phyloP scores from a whole-genome alignment of 2,797 vertebrate genomes.

The Muscicapa striata region DNA sequence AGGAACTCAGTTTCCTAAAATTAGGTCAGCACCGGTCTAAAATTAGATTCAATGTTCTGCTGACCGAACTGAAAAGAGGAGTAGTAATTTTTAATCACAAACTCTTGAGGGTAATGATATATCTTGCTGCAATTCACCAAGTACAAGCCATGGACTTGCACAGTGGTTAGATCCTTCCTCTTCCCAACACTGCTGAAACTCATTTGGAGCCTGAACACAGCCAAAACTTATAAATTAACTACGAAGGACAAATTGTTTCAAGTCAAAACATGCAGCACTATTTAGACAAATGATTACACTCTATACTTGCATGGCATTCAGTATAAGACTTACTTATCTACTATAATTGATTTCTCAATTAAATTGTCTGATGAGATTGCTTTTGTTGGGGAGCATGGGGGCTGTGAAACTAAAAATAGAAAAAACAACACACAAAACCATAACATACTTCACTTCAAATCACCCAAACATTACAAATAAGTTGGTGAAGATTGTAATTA shows the following conservation, averaged over 20 bases:
- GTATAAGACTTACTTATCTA: not conserved
- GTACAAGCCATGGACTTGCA: not conserved
- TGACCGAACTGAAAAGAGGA: conserved; percentile 38
- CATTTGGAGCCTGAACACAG: not conserved
- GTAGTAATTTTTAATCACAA: conserved; percentile 30
- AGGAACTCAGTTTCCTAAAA: conserved; percentile 31
- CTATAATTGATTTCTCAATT: not conserved
- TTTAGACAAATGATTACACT: not conserved
- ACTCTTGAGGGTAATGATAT: not conserved
- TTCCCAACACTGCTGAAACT: not conserved
- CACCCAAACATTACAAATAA: not conserved
- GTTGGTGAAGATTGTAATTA: not conserved
- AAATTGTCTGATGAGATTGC: not conserved
- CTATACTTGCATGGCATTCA: not conserved
- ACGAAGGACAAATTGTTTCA: not conserved
- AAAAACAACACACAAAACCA: not conserved
- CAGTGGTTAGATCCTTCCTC: not conserved
- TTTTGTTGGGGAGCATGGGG: not conserved
- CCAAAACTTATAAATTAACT: not conserved
- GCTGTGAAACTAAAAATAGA: not conserved
- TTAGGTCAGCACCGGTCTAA: conserved; percentile 50
- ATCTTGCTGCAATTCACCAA: not conserved
- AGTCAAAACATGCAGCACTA: not conserved
- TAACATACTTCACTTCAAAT: not conserved
- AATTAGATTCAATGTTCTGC: conserved; percentile 58